Conservation (phyloP, 2,888 invertebrate species). For the Aproaerema taeniolella region DNA sequence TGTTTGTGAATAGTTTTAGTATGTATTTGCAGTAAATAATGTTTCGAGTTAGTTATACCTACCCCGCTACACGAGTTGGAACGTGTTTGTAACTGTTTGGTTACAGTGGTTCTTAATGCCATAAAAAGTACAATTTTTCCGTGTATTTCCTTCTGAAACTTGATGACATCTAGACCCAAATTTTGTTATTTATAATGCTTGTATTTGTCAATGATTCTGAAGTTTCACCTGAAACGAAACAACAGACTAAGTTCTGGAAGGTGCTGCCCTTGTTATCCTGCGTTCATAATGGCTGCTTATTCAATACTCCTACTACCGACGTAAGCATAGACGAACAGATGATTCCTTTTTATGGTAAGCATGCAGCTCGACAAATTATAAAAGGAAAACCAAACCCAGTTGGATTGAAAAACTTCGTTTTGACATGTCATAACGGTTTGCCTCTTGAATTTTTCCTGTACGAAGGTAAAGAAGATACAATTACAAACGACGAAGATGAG, state of each 20-base stretch:
- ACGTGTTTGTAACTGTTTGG: neutral
- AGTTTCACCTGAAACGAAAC: constrained; percentile 1
- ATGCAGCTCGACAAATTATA: constrained; percentile 1
- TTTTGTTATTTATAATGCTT: no score
- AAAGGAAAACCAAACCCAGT: constrained; percentile 10
- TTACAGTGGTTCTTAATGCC: no score
- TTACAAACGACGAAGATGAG: neutral
- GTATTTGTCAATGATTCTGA: constrained; percentile 1
- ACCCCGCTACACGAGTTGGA: no score
- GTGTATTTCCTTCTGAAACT: neutral
- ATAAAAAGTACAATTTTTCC: no score
- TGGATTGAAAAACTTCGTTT: constrained; percentile 8
- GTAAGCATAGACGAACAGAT: constrained; percentile 15
- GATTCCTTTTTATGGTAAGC: constrained; percentile 12
- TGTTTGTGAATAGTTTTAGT: neutral
- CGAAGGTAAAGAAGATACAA: constrained; percentile 7
- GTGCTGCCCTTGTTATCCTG: neutral
- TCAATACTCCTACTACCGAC: neutral
- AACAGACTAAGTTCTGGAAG: constrained; percentile 8
- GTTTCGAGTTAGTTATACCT: no score
- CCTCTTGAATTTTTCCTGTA: constrained; percentile 7
- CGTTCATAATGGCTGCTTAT: neutral
- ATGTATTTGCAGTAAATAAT: no score
- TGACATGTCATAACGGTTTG: constrained; percentile 5
- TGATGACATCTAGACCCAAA: neutral